Percentiles rank a stretch among this genome's conserved stretches.
Evolutionary conservation across 2,113 vertebrate species (phyloP).

Genomic region (Corvus moneduloides): DNA sequence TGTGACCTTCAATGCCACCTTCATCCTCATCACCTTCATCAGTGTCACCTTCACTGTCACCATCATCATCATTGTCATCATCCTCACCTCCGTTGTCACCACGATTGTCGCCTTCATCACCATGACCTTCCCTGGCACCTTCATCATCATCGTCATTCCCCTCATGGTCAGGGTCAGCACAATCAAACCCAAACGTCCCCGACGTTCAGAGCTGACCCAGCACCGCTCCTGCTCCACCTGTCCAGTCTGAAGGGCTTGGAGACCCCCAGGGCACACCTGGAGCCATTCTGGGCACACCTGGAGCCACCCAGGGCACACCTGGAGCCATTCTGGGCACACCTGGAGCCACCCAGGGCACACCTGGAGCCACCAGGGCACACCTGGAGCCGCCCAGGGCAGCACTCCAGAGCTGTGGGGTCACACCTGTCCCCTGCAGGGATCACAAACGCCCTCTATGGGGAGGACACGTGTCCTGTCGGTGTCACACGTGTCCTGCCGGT

Average conservation of each 20-base stretch:
- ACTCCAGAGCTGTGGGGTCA: neutral
- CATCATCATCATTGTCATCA: no score
- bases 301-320: no score
- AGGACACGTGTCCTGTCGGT: no score
- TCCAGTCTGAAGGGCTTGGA: neutral
- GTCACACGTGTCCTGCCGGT: no score
- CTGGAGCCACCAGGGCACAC: no score
- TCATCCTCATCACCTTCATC: neutral
- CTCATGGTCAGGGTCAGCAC: neutral
- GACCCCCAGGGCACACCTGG: neutral
- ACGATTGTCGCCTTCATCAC: neutral
- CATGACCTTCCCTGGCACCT: neutral
- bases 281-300: no score
- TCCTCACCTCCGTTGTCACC: neutral
- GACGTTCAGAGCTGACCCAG: neutral
- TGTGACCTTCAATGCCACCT: neutral
- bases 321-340: no score
- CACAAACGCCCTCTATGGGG: no score
- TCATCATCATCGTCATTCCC: neutral
- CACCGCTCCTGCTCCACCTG: neutral
- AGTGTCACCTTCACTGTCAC: neutral
- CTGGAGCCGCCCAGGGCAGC: neutral
- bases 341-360: no score
- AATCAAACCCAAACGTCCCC: no score
- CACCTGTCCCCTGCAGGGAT: no score